Conservation (phyloP, 2,888 invertebrate genomes). For the Drosophila neutralis region DNA sequence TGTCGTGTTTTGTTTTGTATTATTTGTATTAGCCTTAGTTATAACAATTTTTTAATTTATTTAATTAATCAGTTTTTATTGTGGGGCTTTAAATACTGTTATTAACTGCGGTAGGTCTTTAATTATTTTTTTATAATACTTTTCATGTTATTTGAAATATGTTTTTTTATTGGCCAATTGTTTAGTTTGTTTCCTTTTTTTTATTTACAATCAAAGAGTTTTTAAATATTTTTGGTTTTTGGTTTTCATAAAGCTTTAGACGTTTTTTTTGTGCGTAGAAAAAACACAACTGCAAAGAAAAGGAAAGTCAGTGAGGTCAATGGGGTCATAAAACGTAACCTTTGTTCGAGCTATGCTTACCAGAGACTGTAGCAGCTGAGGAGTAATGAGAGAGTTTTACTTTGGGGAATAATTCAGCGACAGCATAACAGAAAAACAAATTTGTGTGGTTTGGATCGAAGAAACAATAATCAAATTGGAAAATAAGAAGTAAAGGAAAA, state of each 20-base stretch:
- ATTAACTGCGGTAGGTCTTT: conserved; percentile 70
- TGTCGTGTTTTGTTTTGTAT: conserved; percentile 18
- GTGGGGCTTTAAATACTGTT: conserved; percentile 49
- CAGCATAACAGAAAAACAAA: conserved; percentile 10
- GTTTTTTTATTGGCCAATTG: conserved; percentile 63
- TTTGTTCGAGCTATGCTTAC: conserved; percentile 27
- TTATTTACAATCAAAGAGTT: conserved; percentile 68
- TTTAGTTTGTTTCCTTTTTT: conserved; percentile 31
- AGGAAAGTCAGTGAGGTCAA: background rate
- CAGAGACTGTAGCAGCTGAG: conserved; percentile 49
- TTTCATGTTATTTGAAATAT: conserved; percentile 42
- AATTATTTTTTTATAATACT: conserved; percentile 46
- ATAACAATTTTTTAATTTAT: conserved; percentile 41
- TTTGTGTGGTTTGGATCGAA: conserved; percentile 12
- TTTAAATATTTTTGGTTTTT: conserved; percentile 28
- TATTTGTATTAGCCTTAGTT: conserved; percentile 50
- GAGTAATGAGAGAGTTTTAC: conserved; percentile 15
- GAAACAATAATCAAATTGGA: conserved; percentile 14
- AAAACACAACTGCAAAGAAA: conserved; percentile 42
- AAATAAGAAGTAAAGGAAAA: conserved; percentile 48
- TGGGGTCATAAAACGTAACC: background rate
- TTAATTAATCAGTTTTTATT: conserved; percentile 39
- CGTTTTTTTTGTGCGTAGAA: conserved; percentile 29
- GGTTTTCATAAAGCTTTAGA: conserved; percentile 64
- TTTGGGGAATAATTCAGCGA: conserved; percentile 10